A percentile compares a stretch with the other conserved stretches of the same genome.
phyloP scores from a whole-genome alignment of 2,113 vertebrate species.

The Odobenus rosmarus region DNA sequence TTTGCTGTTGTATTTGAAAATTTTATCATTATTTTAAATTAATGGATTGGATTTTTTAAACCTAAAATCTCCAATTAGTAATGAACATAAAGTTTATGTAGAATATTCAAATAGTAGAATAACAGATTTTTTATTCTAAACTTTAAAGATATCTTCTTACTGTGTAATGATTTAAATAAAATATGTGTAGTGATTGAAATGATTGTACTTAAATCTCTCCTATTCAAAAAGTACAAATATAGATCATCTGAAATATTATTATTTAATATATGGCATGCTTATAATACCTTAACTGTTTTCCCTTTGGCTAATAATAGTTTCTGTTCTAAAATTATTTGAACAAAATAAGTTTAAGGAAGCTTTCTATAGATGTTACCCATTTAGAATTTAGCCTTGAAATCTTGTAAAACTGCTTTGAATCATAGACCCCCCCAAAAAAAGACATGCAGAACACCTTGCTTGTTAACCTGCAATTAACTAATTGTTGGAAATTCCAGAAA shows the following conservation, averaged over 20 bases:
- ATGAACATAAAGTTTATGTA: neutral
- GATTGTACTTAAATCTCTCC: neutral
- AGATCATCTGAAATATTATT: neutral
- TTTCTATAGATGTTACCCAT: neutral
- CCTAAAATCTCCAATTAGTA: neutral
- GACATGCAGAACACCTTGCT: neutral
- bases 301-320: neutral
- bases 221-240: neutral
- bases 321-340: neutral
- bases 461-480: neutral
- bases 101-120: neutral
- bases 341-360: neutral
- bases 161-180: neutral
- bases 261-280: neutral
- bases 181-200: neutral
- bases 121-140: neutral
- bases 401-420: slow-evolving; percentile 28
- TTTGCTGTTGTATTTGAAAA: neutral
- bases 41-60: neutral
- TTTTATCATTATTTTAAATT: neutral
- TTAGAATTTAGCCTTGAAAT: neutral
- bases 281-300: neutral
- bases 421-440: neutral
- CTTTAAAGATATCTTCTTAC: neutral
- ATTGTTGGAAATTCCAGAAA: neutral